Base-by-base conservation (phyloP, 2,113 vertebrate genomes). In the Upupa epops region DNA sequence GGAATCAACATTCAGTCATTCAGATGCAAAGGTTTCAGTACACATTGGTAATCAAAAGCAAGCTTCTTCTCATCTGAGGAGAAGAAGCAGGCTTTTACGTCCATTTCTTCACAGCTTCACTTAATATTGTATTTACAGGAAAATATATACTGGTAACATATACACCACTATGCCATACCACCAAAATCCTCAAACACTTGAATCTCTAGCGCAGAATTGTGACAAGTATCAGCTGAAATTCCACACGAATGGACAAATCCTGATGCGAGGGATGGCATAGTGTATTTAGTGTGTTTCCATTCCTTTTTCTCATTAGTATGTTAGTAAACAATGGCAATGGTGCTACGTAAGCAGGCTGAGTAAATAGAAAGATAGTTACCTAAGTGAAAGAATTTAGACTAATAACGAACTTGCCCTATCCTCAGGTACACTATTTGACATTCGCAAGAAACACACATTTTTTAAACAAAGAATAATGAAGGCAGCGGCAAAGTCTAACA, bases 101-200 rank as follows among this genome's bases (percentile, higher is more conserved):
- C 61, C 79, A 91, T 90, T 95, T 96, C 90, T 94, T 94, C 95
- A 91, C 70, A 96, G 93, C 94, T 96, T 96, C 95, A 88, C 86
- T 93, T 93, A 91, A 80, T 92, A 92, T 77, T 76, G 65, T 91
- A 96, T 93, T 95, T 92, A 96, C 96, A 95, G 51, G 60, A 92
- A 96, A 72, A 87, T 46, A 93, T 95, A 95, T 92, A 91, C 84
- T 66, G 96, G 97, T 95, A 95, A 97, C 95, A 89, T 94, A 77
- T 71, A 97, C 37, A 49, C 96, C 96, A 95, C 91, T 93, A 84
- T 90, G 95, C 95, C 78, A 89, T 93, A 96, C 86, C 95, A 94
- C 95, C 95, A 94, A 91, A 97, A 96, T 98, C 97, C 97, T 98
- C 95, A 96, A 96, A 98, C 98, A 98, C 98, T 98, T 99, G 98